phyloP scores from a whole-genome alignment of 2,113 vertebrate species.

The Pholis gunnellus region DNA sequence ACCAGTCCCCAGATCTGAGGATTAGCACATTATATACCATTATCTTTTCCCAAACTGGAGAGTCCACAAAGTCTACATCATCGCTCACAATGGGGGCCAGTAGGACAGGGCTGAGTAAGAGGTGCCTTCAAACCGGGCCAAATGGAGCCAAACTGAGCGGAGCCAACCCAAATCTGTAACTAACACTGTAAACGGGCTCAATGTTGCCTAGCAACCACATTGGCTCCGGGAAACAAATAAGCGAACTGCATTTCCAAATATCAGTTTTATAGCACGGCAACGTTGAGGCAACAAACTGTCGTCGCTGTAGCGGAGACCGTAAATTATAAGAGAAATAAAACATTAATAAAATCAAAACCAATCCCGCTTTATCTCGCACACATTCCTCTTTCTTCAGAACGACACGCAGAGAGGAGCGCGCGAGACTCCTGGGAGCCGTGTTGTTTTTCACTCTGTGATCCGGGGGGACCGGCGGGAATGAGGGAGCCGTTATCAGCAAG shows the following conservation, averaged over 20 bases:
- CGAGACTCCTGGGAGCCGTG: slow-evolving; percentile 69
- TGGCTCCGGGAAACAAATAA: slow-evolving; percentile 63
- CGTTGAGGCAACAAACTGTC: slow-evolving; percentile 19
- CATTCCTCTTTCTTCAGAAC: slow-evolving; percentile 44
- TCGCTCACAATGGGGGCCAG: slow-evolving; percentile 49
- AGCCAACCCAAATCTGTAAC: slow-evolving; percentile 69
- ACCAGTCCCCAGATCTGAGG: slow-evolving; percentile 79
- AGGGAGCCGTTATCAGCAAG: slow-evolving; percentile 82
- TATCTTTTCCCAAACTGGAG: slow-evolving; percentile 80
- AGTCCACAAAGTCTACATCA: slow-evolving; percentile 63
- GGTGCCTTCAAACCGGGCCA: slow-evolving; percentile 49
- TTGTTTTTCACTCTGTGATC: slow-evolving; percentile 81
- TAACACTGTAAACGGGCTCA: slow-evolving; percentile 50
- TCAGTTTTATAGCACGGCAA: slow-evolving; percentile 27
- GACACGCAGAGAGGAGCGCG: slow-evolving; percentile 36
- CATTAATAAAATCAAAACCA: slow-evolving; percentile 59
- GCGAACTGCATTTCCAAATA: slow-evolving; percentile 41
- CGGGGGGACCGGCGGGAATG: slow-evolving; percentile 58
- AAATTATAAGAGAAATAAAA: slow-evolving; percentile 17
- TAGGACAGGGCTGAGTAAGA: slow-evolving; percentile 52
- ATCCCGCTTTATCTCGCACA: slow-evolving; percentile 41
- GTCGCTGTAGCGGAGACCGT: background rate
- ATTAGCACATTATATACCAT: slow-evolving; percentile 83
- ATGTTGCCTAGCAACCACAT: slow-evolving; percentile 64
- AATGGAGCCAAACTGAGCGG: slow-evolving; percentile 60